Conservation (phyloP, 2,888 invertebrate species). For the Holacanthella duospinosa region DNA sequence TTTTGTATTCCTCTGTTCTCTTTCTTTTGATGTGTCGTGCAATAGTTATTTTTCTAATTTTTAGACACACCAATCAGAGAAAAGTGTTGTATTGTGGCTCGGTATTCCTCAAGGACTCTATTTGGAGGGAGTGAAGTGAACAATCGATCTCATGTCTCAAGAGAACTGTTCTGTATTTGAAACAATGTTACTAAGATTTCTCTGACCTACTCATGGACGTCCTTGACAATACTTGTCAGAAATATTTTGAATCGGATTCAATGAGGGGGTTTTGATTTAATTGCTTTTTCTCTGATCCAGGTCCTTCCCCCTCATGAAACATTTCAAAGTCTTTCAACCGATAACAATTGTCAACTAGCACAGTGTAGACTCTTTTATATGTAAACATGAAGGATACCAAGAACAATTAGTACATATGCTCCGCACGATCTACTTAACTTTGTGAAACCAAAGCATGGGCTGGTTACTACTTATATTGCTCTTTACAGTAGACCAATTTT, state of each 20-base stretch:
- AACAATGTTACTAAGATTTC: neutral
- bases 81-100: neutral
- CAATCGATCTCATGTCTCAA: neutral
- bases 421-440: neutral
- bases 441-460: constrained; percentile 1
- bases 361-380: neutral
- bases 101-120: neutral
- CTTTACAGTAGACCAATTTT: neutral
- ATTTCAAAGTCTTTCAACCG: constrained; percentile 6
- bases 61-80: neutral
- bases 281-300: neutral
- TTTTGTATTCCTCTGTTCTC: neutral
- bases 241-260: neutral
- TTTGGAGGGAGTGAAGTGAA: neutral
- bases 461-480: neutral
- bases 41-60: constrained; percentile 4
- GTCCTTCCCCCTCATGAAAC: neutral
- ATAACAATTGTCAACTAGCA: neutral
- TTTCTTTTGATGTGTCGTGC: constrained; percentile 1
- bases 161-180: neutral
- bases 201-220: neutral
- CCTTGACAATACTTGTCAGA: neutral
- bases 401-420: neutral
- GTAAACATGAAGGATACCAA: neutral
- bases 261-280: neutral